Base-by-base conservation (phyloP, 2,888 invertebrate species). In the Agriopis aurantiaria region DNA sequence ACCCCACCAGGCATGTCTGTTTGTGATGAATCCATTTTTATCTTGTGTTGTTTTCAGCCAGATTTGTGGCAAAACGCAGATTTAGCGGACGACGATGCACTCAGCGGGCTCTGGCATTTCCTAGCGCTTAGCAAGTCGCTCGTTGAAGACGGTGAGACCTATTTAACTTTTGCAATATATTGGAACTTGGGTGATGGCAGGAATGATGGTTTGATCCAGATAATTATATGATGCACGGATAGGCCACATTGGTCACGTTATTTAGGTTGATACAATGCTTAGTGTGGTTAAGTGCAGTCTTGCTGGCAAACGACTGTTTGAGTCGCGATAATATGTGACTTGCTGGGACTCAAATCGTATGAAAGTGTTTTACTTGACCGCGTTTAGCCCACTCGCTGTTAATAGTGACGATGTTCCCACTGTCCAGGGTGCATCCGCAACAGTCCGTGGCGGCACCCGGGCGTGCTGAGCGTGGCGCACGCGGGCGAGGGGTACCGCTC, bases 61-160 rank as follows among this genome's bases (percentile, higher is more conserved):
- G 97, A 97, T 72, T 90, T 97, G 74, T 96, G 96, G 89, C 96
- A 97, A 84, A 98, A 98, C 89, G 97, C 97, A 0, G 97, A 97
- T 77, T 85, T 97, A 67, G 96, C 97, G 0, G 96, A 97, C 58
- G 97, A 97, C 82, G 96, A 96, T 49, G 95, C 96, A 41, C 88
- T 99, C 49, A 96, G 96, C 78, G 97, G 96, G 71, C 95, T 98
- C 14, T 99, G 99, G 99, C 96, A 96, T 72, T 98, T 98, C 96
- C 88, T 98, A 69, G 96, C 96, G 73, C 94, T 96, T 70, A 96
- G 97, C 94, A 95, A 96, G 78, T 95, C 96, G 74, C 89, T 97
- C 73, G 96, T 96, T 48, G 96, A 97, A 82, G 96, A 96, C 74
- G 96, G 96, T 87, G 85, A 92, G 82, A 33, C 33, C 33, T n/a